phyloP scores from a whole-genome alignment of 2,797 vertebrate species.

The Thripadectes ignobilis region DNA sequence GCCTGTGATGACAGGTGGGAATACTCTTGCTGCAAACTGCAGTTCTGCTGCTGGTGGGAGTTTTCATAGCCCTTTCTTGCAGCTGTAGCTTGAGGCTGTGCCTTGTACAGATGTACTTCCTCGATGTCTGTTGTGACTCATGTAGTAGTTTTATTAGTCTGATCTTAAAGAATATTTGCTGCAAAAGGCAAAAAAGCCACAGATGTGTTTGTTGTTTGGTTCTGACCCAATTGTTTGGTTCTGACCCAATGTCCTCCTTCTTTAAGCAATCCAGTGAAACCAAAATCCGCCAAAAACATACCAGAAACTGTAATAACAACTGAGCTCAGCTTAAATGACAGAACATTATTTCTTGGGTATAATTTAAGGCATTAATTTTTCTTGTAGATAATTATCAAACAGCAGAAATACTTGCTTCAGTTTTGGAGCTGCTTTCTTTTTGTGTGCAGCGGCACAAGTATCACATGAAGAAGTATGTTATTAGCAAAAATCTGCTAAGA shows the following conservation, averaged over 20 bases:
- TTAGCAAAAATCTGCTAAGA: conserved; percentile 94
- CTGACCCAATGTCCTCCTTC: not conserved
- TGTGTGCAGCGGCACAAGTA: conserved; percentile 96
- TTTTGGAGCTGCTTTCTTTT: conserved; percentile 94
- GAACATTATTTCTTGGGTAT: not conserved
- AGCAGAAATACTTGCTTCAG: conserved; percentile 93
- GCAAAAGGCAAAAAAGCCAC: not conserved
- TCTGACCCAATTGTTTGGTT: not conserved
- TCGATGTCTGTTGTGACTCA: too few relatives aligned
- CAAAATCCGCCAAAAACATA: not conserved
- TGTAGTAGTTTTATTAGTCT: not conserved
- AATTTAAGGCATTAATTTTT: conserved; percentile 29
- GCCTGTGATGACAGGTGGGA: not conserved
- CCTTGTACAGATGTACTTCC: not conserved
- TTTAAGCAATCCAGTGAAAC: not conserved
- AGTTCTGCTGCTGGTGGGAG: not conserved
- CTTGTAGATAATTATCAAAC: conserved; percentile 93
- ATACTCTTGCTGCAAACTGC: rapidly evolving
- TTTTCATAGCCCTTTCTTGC: not conserved
- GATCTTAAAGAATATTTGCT: not conserved
- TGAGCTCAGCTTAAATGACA: not conserved
- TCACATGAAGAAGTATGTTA: conserved; percentile 97
- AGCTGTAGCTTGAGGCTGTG: not conserved
- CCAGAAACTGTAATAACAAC: not conserved
- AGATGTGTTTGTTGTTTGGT: not conserved